Evolutionary conservation across 2,888 invertebrate species (phyloP), one percentile per base, ranked within the genome.

Genomic region (Nycteola revayana): DNA sequence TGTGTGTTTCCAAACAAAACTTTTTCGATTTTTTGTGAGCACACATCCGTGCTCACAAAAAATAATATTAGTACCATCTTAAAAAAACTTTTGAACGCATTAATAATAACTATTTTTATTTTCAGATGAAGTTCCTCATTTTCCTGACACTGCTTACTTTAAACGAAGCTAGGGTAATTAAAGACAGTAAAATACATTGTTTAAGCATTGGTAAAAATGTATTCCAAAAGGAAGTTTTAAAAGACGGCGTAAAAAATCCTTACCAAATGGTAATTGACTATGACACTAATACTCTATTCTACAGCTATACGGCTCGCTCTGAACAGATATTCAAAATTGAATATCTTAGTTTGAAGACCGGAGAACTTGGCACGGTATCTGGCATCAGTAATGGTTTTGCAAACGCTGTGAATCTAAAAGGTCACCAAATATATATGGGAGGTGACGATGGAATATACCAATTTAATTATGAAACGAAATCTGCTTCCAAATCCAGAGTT

Each of bases 211-310:
- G 20, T 0, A 10, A 6, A 8, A 2, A 7, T 1, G 37, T 32
- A 20, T 57, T 60, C 20, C 55, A 62, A 10, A 53, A 53, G 17
- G 67, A 72, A 51, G 11, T 64, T 1, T 42, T 86, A 1, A 66
- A 58, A 31, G 31, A 41, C 1, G 21, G 56, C 23, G 7, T 76
- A 0, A 42, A 53, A 1, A 66, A 62, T 28, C 78, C 85, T 0
- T 85, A 77, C 36, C 81, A 84, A 46, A 38, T 84, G 25, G 66
- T 65, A 0, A 66, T 86, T 10, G 81, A 86, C 36, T 69, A 76
- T 20, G 60, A 72, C n/a, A 80, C 68, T 1, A 74, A 75, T 31
- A 70, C 61, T 1, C 31, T 85, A 11, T 84, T 78, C 54, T 84
- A 78, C 37, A 84, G 83, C 38, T 75, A 63, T 30, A 56, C 60